A percentile compares a stretch with the other conserved stretches of the same genome.
Evolutionary conservation across 2,113 vertebrate species (phyloP).

Genomic region (Pedionomus torquatus): DNA sequence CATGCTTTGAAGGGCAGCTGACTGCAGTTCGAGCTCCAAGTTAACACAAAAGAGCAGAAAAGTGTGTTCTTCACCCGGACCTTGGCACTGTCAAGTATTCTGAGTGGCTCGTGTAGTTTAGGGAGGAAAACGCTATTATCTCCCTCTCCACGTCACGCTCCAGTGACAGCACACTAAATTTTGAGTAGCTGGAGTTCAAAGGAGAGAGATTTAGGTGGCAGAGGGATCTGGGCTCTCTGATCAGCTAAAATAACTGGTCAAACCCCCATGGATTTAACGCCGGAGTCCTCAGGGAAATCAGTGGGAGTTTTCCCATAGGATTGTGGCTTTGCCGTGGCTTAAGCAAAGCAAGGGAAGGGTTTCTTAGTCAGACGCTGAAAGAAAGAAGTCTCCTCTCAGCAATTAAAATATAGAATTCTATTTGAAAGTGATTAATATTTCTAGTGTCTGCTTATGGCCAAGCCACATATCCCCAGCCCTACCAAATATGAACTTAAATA

Average conservation of each 20-base stretch:
- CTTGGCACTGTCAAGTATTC: neutral
- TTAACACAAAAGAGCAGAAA: neutral
- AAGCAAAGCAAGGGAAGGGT: constrained; percentile 27
- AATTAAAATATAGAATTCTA: constrained; percentile 66
- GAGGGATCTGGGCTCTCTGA: neutral
- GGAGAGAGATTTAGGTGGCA: neutral
- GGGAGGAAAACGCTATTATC: neutral
- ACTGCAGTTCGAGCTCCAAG: neutral
- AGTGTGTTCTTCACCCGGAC: constrained; percentile 17
- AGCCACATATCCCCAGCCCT: constrained; percentile 11
- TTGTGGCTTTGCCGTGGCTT: neutral
- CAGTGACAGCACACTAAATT: neutral
- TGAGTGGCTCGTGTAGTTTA: neutral
- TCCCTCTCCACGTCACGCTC: neutral
- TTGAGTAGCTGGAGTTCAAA: constrained; percentile 13
- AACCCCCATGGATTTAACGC: neutral
- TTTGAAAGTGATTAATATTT: constrained; percentile 63
- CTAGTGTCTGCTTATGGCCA: constrained; percentile 11
- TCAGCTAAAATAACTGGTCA: constrained; percentile 21
- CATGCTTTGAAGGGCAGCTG: neutral
- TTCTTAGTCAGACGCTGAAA: constrained; percentile 1
- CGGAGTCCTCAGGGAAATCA: constrained; percentile 16
- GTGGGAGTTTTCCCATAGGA: constrained; percentile 30
- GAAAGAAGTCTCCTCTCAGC: constrained; percentile 41
- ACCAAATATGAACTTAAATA: constrained; percentile 67